phyloP scores from a whole-genome alignment of 2,797 vertebrate genomes.

The Poecilia picta region DNA sequence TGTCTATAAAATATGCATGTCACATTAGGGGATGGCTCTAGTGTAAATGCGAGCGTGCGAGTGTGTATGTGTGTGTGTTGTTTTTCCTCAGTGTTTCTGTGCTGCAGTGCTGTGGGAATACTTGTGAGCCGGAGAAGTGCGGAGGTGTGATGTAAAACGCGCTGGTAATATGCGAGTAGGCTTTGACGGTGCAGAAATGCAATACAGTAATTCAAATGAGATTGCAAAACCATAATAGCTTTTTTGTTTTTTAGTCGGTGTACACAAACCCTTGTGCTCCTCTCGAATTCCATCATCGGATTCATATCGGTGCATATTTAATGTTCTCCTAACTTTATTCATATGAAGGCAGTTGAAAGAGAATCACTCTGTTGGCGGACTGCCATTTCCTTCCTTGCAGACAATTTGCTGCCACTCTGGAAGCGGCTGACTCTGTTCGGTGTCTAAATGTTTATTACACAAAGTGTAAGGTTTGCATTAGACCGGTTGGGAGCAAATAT shows the following conservation, averaged over 20 bases:
- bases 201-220: conserved; percentile 32
- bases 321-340: conserved; percentile 14
- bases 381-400: neutral
- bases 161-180: conserved; percentile 29
- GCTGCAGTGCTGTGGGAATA: conserved; percentile 34
- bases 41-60: conserved; percentile 33
- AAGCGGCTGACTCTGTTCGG: conserved; percentile 12
- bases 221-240: conserved; percentile 14
- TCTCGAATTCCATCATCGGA: conserved; percentile 13
- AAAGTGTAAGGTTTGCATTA: conserved; percentile 14
- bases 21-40: conserved; percentile 49
- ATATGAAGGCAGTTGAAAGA: conserved; percentile 17
- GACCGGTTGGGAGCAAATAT: neutral
- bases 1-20: conserved; percentile 82
- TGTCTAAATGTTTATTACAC: conserved; percentile 15
- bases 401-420: neutral
- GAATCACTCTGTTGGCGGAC: conserved; percentile 4
- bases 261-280: neutral
- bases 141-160: conserved; percentile 39
- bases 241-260: conserved; percentile 5
- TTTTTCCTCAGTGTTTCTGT: conserved; percentile 26
- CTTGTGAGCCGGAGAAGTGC: conserved; percentile 29
- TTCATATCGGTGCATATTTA: conserved; percentile 18
- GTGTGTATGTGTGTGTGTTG: conserved; percentile 29
- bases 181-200: conserved; percentile 19